Percentiles rank a stretch among this genome's conserved stretches.
Evolutionary conservation across 2,888 invertebrate species (phyloP).

Genomic region (Plagodis pulveraria): DNA sequence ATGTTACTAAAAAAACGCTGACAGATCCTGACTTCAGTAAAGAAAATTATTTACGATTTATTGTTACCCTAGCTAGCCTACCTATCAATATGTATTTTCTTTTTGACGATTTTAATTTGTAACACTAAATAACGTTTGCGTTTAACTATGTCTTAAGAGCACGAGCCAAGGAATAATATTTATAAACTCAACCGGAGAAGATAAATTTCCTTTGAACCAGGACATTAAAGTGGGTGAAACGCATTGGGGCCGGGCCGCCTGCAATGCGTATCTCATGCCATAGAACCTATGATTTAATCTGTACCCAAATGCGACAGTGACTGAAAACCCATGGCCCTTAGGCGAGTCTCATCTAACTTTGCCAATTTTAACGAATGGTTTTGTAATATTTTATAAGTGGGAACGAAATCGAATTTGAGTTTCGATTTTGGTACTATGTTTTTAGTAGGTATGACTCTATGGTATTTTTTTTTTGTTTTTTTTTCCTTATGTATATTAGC

Average conservation of each 20-base stretch:
- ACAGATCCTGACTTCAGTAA: no score
- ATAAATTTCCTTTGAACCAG: neutral
- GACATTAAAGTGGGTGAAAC: constrained; percentile 10
- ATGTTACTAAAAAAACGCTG: no score
- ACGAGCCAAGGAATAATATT: neutral
- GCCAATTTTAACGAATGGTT: neutral
- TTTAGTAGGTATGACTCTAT: no score
- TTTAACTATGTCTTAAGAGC: no score
- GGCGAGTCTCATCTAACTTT: constrained; percentile 9
- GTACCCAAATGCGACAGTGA: constrained; percentile 3
- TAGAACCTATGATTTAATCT: neutral
- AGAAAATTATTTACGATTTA: no score
- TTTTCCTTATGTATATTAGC: no score
- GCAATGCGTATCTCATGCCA: constrained; percentile 20
- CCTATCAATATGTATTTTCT: no score
- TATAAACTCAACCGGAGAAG: neutral
- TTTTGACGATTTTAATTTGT: no score
- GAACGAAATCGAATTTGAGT: neutral
- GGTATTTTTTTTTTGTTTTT: no score
- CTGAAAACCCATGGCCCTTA: constrained; percentile 1
- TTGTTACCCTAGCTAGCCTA: no score
- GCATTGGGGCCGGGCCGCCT: constrained; percentile 17
- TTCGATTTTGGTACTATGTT: neutral
- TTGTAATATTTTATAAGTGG: constrained; percentile 2
- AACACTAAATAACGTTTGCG: no score